Conservation (phyloP, 2,113 vertebrate genomes). For the Trematocara zebra region DNA sequence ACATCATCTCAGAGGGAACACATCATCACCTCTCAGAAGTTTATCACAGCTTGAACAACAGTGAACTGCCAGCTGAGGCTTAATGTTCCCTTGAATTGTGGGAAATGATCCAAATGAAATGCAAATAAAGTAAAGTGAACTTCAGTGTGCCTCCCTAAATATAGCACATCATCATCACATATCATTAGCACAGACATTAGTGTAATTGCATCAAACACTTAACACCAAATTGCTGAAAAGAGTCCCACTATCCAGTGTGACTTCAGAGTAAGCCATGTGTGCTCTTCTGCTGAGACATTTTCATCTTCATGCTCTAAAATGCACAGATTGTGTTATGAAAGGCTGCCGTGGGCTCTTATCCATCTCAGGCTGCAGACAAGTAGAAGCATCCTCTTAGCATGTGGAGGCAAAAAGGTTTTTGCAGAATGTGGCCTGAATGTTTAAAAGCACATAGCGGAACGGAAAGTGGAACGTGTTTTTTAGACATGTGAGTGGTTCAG, state of each 20-base stretch:
- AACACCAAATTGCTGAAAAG: not conserved
- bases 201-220: not conserved
- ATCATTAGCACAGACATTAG: conserved; percentile 13
- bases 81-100: not conserved
- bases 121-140: not conserved
- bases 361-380: not conserved
- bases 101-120: not conserved
- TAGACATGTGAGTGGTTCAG: not conserved
- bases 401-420: not conserved
- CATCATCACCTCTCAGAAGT: not conserved
- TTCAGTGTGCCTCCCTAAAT: not conserved
- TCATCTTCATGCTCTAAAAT: not conserved
- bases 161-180: not conserved
- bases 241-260: not conserved
- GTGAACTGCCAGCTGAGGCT: not conserved
- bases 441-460: not conserved
- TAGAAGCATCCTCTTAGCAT: not conserved
- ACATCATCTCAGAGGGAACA: not conserved
- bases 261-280: not conserved
- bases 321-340: not conserved
- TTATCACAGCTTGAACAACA: not conserved
- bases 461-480: not conserved
- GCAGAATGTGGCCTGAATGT: not conserved
- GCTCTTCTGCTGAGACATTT: not conserved
- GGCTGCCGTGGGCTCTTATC: not conserved